These are phyloP conservation scores for Leptinotarsa tumamoca DNA, from an alignment of 2,888 invertebrate species.

Conservation along the genomic window DNA sequence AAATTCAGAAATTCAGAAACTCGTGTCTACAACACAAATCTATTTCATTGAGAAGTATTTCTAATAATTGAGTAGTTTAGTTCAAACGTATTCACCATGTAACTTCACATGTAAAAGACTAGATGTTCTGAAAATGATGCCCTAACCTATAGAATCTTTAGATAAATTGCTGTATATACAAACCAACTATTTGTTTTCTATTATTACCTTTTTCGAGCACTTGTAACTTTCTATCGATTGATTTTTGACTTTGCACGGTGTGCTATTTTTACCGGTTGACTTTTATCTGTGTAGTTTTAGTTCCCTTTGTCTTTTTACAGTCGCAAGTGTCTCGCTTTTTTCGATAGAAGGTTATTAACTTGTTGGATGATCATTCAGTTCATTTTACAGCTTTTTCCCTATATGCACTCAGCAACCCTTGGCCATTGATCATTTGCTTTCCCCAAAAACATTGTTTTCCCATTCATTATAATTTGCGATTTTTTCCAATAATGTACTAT, in stretches of 20 bases:
- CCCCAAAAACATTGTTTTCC: conserved; percentile 20
- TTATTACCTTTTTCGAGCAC: conserved; percentile 56
- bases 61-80: neutral
- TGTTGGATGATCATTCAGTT: conserved; percentile 58
- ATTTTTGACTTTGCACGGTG: conserved; percentile 54
- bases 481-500: neutral
- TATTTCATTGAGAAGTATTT: neutral
- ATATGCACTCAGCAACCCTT: conserved; percentile 32
- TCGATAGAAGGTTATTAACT: conserved; percentile 63
- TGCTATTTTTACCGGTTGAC: conserved; percentile 43
- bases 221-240: conserved; percentile 63
- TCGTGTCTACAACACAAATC: neutral
- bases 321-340: conserved; percentile 56
- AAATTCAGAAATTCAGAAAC: neutral
- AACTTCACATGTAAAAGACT: neutral
- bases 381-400: conserved; percentile 28
- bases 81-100: neutral
- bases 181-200: conserved; percentile 47
- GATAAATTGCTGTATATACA: conserved; percentile 54
- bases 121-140: conserved; percentile 17
- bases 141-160: conserved; percentile 45
- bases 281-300: conserved; percentile 53
- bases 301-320: conserved; percentile 51
- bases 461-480: conserved; percentile 21
- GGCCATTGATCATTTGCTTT: conserved; percentile 45